Evolutionary conservation across 2,797 vertebrate species (phyloP).

Genomic region (Acropternis orthonyx): DNA sequence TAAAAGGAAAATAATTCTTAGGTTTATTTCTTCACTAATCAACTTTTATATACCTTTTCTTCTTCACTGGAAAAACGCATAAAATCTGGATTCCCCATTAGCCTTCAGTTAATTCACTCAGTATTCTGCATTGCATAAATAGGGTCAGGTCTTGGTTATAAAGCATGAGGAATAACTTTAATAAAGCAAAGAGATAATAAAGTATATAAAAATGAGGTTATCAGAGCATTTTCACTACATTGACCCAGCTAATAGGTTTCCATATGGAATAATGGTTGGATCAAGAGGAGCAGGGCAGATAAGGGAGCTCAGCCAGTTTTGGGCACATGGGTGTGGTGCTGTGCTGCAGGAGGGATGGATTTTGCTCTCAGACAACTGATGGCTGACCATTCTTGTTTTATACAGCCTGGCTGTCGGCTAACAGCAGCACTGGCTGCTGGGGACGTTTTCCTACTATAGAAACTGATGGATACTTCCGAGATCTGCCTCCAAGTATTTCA

Average conservation of each 20-base stretch:
- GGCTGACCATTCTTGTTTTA: neutral
- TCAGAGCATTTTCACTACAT: neutral
- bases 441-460: neutral
- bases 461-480: neutral
- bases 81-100: neutral
- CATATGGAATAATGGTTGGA: rapidly evolving
- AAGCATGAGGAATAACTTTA: neutral
- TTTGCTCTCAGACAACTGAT: neutral
- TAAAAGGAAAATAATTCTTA: neutral
- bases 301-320: neutral
- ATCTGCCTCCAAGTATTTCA: neutral
- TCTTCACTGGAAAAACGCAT: neutral
- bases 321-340: neutral
- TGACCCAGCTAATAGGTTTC: neutral
- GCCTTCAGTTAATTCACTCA: neutral
- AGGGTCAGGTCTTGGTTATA: neutral
- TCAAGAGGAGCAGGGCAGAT: neutral
- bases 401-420: neutral
- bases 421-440: neutral
- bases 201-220: neutral
- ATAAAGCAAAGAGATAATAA: neutral
- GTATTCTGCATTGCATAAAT: neutral
- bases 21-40: neutral
- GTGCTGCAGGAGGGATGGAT: neutral
- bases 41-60: neutral